Base-by-base conservation (phyloP, 2,797 vertebrate species). In the Sebastes wilsoni region DNA sequence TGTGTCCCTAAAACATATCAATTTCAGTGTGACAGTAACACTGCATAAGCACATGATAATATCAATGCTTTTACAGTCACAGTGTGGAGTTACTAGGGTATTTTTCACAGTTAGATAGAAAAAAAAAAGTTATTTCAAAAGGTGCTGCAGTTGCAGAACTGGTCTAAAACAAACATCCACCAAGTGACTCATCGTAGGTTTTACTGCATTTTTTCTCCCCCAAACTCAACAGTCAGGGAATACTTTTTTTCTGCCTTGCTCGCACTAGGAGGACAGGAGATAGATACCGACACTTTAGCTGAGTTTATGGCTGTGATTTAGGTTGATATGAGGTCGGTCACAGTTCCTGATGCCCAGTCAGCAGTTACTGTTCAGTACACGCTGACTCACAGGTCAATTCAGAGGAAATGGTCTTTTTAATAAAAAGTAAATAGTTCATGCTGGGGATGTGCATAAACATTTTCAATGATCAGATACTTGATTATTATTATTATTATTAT, bases 301-400 rank as follows among this genome's bases (percentile, higher is more conserved):
- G 62, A 66, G 38, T 85, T 78, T 86, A 83, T 67, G 23, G 68
- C 75, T 83, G 36, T 82, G 68, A 78, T 87, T 83, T 68, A 8
- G 34, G 38, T 25, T 77, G 23, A 77, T 78, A 14, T n/a, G 38
- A 85, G 66, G 34, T 79, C 18, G 2, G 36, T 69, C 55, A 49
- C 59, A 66, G 69, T 84, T 89, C 42, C 59, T 56, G 52, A 14
- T 81, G 88, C 79, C 2, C 38, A 59, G 75, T 91, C 92, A 92
- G 91, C 90, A 85, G 22, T 78, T 60, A 0, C n/a, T 22, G 49
- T 52, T 20, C 46, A 49, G 28, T n/a, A 42, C 6, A 20, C 30
- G 16, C 55, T 58, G 59, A 82, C 36, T 83, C 83, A 65, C 14
- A 28, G 72, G 67, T 71, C 66, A 77, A 12, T 22, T 62, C 6